Evolutionary conservation across 2,888 invertebrate genomes (phyloP).

Genomic region (Nasonia oneida): DNA sequence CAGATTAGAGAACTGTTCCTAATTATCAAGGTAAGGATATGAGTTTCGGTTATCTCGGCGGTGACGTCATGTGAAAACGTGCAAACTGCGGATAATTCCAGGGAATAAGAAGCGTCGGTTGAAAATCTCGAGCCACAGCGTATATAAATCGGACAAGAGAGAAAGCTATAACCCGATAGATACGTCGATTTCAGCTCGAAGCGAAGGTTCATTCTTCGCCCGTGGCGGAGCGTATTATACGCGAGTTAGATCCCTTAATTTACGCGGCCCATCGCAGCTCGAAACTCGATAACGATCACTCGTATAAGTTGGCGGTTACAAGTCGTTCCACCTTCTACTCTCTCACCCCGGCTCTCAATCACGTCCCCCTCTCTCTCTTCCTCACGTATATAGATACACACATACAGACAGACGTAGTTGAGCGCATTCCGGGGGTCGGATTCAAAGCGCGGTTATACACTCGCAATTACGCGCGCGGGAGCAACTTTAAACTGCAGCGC

Average conservation of each 20-base stretch:
- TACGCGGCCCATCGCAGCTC: slow-evolving; percentile 36
- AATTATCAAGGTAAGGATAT: background rate
- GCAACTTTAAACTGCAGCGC: slow-evolving; percentile 14
- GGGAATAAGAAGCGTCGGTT: background rate
- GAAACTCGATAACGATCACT: slow-evolving; percentile 59
- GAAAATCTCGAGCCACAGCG: background rate
- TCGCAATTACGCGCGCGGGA: slow-evolving; percentile 29
- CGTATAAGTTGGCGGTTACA: slow-evolving; percentile 53
- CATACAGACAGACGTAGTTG: no score
- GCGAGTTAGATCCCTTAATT: slow-evolving; percentile 56
- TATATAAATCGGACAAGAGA: background rate
- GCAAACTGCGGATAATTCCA: no score
- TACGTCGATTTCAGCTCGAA: background rate
- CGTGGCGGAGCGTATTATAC: background rate
- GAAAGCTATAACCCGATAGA: slow-evolving; percentile 4
- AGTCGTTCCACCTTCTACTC: background rate
- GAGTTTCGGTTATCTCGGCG: background rate
- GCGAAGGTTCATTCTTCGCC: background rate
- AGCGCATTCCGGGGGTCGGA: background rate
- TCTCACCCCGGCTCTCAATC: background rate
- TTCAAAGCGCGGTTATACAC: slow-evolving; percentile 30
- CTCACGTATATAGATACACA: slow-evolving; percentile 7
- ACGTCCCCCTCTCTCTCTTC: background rate
- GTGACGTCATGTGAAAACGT: background rate
- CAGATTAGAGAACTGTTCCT: background rate